phyloP scores from a whole-genome alignment of 2,797 vertebrate genomes.

The Siniperca scherzeri region DNA sequence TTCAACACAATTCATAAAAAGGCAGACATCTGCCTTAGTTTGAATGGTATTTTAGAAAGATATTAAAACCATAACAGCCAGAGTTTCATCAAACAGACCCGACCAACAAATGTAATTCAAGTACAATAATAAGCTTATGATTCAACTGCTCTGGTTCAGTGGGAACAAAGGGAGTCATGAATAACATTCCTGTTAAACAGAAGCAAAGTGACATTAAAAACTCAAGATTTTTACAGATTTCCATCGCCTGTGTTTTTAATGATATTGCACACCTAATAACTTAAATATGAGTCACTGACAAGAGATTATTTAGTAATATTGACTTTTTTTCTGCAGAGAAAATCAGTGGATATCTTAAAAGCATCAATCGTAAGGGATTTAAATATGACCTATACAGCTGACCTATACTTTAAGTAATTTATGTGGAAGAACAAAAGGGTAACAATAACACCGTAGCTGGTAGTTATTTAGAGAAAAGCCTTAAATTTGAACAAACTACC shows the following conservation, averaged over 20 bases:
- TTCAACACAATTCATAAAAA: slow-evolving; percentile 60
- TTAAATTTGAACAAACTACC: slow-evolving; percentile 30
- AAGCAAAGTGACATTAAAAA: slow-evolving; percentile 49
- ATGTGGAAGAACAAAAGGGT: not conserved
- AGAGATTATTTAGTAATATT: slow-evolving; percentile 16
- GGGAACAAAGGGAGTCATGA: slow-evolving; percentile 45
- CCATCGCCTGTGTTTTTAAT: slow-evolving; percentile 53
- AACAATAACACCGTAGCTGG: slow-evolving; percentile 27
- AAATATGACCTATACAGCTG: slow-evolving; percentile 31
- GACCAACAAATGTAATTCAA: slow-evolving; percentile 59
- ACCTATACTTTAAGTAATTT: slow-evolving; percentile 13
- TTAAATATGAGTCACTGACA: slow-evolving; percentile 47
- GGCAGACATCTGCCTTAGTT: slow-evolving; percentile 43
- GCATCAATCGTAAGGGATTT: slow-evolving; percentile 37
- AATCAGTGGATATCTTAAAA: slow-evolving; percentile 48
- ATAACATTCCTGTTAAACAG: slow-evolving; percentile 54
- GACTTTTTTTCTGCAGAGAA: slow-evolving; percentile 28
- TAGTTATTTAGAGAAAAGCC: slow-evolving; percentile 28
- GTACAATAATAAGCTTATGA: slow-evolving; percentile 60
- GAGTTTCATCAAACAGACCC: slow-evolving; percentile 57
- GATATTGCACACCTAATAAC: slow-evolving; percentile 63
- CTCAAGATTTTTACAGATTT: slow-evolving; percentile 23
- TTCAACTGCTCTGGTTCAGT: slow-evolving; percentile 53
- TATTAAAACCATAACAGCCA: slow-evolving; percentile 59
- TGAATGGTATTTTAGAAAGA: slow-evolving; percentile 47